Evolutionary conservation across 2,113 vertebrate species (phyloP).

Genomic region (Gorsachius goisagi): DNA sequence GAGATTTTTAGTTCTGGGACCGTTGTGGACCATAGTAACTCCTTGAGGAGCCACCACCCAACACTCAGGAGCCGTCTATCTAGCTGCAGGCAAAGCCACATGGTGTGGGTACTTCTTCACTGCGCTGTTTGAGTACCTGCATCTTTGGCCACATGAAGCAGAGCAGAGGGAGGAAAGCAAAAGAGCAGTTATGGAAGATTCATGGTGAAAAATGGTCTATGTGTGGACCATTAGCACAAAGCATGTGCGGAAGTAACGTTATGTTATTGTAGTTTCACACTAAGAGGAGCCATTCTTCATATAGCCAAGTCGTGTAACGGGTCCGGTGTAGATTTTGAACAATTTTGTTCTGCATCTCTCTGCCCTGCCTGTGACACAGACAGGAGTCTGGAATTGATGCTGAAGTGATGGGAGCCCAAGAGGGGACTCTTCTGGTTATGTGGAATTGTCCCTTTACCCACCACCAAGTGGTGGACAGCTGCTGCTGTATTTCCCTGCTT

Average conservation of each 20-base stretch:
- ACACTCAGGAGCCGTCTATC: not conserved
- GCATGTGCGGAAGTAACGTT: not conserved
- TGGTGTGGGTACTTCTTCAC: not conserved
- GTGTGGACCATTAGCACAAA: not conserved
- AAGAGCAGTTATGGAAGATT: not conserved
- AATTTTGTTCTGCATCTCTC: not conserved
- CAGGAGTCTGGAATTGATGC: not conserved
- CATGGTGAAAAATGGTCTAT: not conserved
- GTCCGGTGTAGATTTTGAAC: not conserved
- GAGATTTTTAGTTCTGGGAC: not conserved
- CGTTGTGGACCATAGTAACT: not conserved
- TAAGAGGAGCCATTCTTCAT: not conserved
- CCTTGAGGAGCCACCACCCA: not conserved
- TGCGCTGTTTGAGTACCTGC: not conserved
- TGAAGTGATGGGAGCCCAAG: not conserved
- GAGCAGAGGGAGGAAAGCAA: not conserved
- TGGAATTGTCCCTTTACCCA: not conserved
- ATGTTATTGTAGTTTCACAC: not conserved
- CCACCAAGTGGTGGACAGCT: not conserved
- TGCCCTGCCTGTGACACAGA: not conserved
- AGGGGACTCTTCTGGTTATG: not conserved
- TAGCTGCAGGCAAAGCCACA: not conserved
- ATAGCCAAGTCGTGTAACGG: rapidly evolving
- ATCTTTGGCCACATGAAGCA: not conserved
- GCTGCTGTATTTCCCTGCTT: not conserved